Evolutionary conservation across 2,797 vertebrate genomes (phyloP), one percentile per base, ranked within the genome.

Genomic region (Acipenser oxyrinchus): DNA sequence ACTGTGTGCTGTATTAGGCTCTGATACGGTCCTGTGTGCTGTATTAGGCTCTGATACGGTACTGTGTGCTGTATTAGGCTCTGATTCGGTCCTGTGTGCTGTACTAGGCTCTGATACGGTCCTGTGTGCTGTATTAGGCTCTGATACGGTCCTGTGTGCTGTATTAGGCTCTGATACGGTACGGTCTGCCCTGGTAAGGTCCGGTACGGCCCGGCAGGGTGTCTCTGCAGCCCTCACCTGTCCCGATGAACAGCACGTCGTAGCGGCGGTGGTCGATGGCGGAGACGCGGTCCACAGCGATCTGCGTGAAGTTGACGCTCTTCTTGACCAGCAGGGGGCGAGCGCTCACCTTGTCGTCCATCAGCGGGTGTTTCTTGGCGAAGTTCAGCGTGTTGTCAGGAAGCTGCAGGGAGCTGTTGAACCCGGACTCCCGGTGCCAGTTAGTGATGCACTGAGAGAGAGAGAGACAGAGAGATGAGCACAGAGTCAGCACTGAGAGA

Each of bases 321-420:
- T 94, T 97, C 76, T 93, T 91, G 67, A 97, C 93, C 73, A 98
- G 90, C 73, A 99, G 87, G 49, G 95, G 96, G 74, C 85, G 90
- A 49, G 88, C 88, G 48, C 83, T 87, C 68, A 93, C 90, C 66
- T 89, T 86, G 57, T 92, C 88, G 10, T 95, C 94, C 94, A 98
- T 94, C 77, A 99, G 87, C 0, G 95, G 95, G 87, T 98, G 96
- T 79, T 94, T 97, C 89, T 96, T 98, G 78, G 94, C 94, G n/a
- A 99, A 99, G 88, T 95, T 97, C 57, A 99, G 91, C 0, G 92
- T 98, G 75, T 92, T 92, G 75, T 98, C 96, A 0, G 96, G 96
- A 78, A 99, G 89, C 86, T 94, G 93, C 71, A 97, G 82, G 0
- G 95, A 96, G 72, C 88, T 97, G 88, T 84, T 89, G 59, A 91